A percentile compares a stretch with the other conserved stretches of the same genome.
phyloP scores from a whole-genome alignment of 2,113 vertebrate genomes.

The Cynoglossus semilaevis region DNA sequence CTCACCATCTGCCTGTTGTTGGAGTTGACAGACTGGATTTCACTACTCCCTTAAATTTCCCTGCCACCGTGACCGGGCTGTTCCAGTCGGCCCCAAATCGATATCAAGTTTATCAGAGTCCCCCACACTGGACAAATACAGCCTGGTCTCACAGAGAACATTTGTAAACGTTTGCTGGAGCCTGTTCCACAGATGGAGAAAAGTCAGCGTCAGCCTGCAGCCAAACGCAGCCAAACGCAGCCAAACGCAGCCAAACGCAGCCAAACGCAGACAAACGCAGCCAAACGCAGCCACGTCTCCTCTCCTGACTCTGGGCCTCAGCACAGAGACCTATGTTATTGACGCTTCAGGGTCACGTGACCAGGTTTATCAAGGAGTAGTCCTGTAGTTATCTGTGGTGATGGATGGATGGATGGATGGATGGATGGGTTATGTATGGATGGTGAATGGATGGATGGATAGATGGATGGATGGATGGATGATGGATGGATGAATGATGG shows the following conservation, averaged over 20 bases:
- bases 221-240: conserved; percentile 18
- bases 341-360: conserved; percentile 39
- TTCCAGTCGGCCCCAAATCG: not conserved
- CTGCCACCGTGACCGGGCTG: conserved; percentile 14
- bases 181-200: conserved; percentile 66
- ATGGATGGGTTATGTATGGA: too few species aligned
- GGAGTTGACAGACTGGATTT: too few species aligned
- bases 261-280: too few species aligned
- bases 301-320: conserved; percentile 41
- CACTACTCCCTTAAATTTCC: too few species aligned
- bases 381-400: conserved; percentile 28
- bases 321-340: conserved; percentile 21
- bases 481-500: too few species aligned
- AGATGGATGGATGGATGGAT: too few species aligned
- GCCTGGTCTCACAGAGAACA: conserved; percentile 47
- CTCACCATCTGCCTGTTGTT: too few species aligned
- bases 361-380: conserved; percentile 18
- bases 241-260: too few species aligned
- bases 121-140: conserved; percentile 35
- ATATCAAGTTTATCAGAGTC: conserved; percentile 48
- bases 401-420: not conserved
- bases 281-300: conserved; percentile 15
- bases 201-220: conserved; percentile 37
- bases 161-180: conserved; percentile 65
- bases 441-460: too few species aligned